Percentiles rank a stretch among this genome's conserved stretches.
Evolutionary conservation across 92 coral and sea anemone species (phyloP).

Genomic region (Blastomussa wellsi): DNA sequence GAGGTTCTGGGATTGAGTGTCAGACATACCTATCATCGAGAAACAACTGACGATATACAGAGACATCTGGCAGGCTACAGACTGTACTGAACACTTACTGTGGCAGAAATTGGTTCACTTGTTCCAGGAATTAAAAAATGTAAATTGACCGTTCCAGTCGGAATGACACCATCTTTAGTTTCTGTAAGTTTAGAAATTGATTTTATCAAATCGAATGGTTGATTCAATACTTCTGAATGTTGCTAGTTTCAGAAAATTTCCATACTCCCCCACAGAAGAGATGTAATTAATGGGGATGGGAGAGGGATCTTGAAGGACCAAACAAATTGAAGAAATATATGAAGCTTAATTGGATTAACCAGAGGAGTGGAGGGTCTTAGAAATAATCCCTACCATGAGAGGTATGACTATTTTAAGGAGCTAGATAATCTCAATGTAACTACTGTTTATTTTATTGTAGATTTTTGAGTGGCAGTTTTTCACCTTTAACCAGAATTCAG

Average conservation of each 20-base stretch:
- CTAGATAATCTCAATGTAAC: neutral
- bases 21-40: neutral
- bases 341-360: no score
- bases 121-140: conserved; percentile 89
- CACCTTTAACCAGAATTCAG: neutral
- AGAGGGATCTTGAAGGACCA: no score
- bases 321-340: no score
- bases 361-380: no score
- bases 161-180: conserved; percentile 30
- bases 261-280: no score
- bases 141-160: conserved; percentile 76
- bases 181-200: neutral
- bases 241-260: no score
- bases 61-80: neutral
- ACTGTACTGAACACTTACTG: conserved; percentile 47
- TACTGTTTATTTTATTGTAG: neutral
- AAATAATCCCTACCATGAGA: no score
- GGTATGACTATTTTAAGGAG: no score
- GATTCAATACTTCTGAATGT: neutral
- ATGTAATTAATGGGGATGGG: no score
- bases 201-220: no score
- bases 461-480: neutral
- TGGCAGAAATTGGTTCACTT: conserved; percentile 82
- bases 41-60: neutral
- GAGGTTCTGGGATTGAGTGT: neutral